A percentile compares a stretch with the other conserved stretches of the same genome.
phyloP scores from a whole-genome alignment of 1,140 invertebrate species.

The Drosophila navojoa region DNA sequence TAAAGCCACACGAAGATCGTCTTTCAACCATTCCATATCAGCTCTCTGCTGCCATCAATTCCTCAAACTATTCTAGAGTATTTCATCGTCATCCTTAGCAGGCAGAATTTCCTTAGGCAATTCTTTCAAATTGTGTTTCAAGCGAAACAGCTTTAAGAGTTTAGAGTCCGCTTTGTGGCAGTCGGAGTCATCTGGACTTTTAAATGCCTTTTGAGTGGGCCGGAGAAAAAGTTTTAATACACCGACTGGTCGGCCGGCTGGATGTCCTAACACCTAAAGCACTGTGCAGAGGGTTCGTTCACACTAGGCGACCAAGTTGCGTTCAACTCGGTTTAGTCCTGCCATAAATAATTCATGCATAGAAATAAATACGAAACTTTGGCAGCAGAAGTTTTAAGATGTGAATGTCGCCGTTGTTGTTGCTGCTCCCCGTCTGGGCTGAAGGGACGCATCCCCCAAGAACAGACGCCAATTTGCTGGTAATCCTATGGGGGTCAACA shows the following conservation, averaged over 20 bases:
- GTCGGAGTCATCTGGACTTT: neutral
- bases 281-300: neutral
- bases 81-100: neutral
- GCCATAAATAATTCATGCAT: constrained; percentile 77
- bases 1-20: neutral
- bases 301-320: constrained; percentile 56
- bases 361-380: constrained; percentile 75
- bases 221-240: constrained; percentile 50
- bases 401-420: neutral
- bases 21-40: neutral
- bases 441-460: constrained; percentile 17
- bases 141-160: constrained; percentile 28
- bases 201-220: neutral
- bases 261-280: constrained; percentile 42
- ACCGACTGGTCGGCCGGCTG: neutral
- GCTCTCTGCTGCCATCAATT: no score
- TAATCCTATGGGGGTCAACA: constrained; percentile 66
- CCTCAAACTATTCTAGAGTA: neutral
- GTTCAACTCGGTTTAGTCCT: constrained; percentile 47
- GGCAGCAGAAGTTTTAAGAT: constrained; percentile 38
- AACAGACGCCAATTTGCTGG: constrained; percentile 59
- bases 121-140: constrained; percentile 19
- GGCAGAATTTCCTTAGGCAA: neutral
- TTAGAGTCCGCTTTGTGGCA: neutral
- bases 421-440: neutral